Conservation (phyloP, 2,797 vertebrate species). For the Threskiornis aethiopicus region DNA sequence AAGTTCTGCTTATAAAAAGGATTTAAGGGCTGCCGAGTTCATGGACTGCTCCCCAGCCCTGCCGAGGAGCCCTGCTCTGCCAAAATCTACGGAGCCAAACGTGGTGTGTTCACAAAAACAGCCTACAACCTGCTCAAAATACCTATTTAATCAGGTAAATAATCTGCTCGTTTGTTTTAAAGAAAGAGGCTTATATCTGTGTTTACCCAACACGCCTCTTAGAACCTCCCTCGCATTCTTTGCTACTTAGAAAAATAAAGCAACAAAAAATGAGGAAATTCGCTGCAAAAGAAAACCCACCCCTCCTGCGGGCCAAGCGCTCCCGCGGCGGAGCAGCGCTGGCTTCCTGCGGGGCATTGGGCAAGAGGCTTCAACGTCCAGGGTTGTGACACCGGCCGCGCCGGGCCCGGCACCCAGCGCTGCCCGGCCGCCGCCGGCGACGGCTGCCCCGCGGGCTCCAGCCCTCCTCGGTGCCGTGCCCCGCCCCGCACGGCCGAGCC, state of each 20-base stretch:
- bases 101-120: background rate
- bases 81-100: background rate
- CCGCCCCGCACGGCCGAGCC: background rate
- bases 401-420: too few relatives aligned
- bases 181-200: conserved; percentile 60
- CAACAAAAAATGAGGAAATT: conserved; percentile 64
- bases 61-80: background rate
- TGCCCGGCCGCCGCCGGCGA: background rate
- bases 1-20: conserved; percentile 42
- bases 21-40: background rate
- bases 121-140: conserved; percentile 40
- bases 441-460: background rate
- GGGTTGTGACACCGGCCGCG: background rate
- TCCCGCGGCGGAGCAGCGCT: background rate
- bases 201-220: conserved; percentile 65
- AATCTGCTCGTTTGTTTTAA: conserved; percentile 63
- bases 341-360: background rate
- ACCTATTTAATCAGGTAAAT: conserved; percentile 62
- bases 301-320: background rate
- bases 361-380: background rate
- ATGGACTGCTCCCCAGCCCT: background rate
- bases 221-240: conserved; percentile 52
- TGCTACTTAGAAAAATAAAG: conserved; percentile 62
- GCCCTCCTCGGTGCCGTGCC: background rate
- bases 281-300: background rate